Percentiles rank a stretch among this genome's conserved stretches.
Evolutionary conservation across 92 coral and sea anemone genomes (phyloP).

Genomic region (Zoanthus sociatus): DNA sequence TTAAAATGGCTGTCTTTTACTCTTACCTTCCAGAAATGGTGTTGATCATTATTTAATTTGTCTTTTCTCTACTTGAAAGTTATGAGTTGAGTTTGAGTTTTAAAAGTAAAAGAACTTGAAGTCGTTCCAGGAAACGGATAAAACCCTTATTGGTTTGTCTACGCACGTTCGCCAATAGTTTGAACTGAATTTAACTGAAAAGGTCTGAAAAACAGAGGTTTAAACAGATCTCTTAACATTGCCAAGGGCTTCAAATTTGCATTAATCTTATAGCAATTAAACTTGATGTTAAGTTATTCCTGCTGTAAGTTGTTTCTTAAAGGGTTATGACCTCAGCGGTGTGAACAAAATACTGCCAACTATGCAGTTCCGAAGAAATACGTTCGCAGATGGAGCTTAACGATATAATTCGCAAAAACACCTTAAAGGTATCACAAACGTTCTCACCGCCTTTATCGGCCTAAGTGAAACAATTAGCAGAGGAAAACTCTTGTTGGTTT

Average conservation of each 20-base stretch:
- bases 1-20: not conserved
- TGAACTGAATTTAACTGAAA: not conserved
- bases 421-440: not conserved
- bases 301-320: conserved; percentile 2
- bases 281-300: conserved; percentile 4
- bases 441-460: conserved; percentile 36
- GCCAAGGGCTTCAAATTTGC: conserved; percentile 10
- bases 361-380: conserved; percentile 37
- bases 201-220: conserved; percentile 2
- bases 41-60: not conserved
- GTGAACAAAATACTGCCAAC: conserved; percentile 17
- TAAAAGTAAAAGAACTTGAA: not conserved
- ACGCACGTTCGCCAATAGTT: not conserved
- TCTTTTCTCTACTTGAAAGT: not conserved
- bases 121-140: not conserved
- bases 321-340: conserved; percentile 36
- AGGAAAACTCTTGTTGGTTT: conserved; percentile 21
- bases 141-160: not conserved
- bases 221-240: conserved; percentile 5
- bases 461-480: conserved; percentile 41
- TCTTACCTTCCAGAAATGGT: conserved; percentile 6
- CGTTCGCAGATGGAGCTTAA: conserved; percentile 26
- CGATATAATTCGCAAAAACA: conserved; percentile 17
- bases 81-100: not conserved
- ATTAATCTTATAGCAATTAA: conserved; percentile 24